phyloP scores from a whole-genome alignment of 2,113 vertebrate genomes.

The Hippocampus barbouri region DNA sequence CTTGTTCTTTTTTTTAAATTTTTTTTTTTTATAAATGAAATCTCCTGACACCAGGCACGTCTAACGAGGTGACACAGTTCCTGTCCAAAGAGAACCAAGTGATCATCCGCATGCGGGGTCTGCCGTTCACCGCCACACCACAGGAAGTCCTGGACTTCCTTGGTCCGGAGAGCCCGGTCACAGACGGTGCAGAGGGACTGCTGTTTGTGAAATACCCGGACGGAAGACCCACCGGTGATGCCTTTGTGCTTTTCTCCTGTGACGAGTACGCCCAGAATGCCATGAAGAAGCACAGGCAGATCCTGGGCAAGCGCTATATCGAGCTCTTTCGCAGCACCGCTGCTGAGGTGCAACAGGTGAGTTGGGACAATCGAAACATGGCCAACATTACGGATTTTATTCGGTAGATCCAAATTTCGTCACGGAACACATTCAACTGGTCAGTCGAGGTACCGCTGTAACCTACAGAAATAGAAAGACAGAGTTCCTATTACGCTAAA shows the following conservation, averaged over 20 bases:
- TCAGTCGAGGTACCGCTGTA: too few relatives aligned
- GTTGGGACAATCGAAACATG: neutral
- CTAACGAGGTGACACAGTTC: conserved; percentile 94
- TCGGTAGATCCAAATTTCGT: too few relatives aligned
- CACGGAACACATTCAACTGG: too few relatives aligned
- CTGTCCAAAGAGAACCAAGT: conserved; percentile 93
- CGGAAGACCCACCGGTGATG: conserved; percentile 91
- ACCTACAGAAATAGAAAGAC: neutral
- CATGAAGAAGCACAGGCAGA: conserved; percentile 93
- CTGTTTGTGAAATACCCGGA: conserved; percentile 96
- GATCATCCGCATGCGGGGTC: conserved; percentile 91
- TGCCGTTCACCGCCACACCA: conserved; percentile 87
- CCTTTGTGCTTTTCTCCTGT: conserved; percentile 94
- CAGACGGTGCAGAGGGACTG: conserved; percentile 84
- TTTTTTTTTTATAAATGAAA: too few relatives aligned
- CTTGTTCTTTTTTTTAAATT: too few relatives aligned
- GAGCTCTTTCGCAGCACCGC: conserved; percentile 96
- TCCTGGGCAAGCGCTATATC: conserved; percentile 93
- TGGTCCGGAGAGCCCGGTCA: conserved; percentile 85
- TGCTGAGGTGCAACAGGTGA: conserved; percentile 91
- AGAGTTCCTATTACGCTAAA: neutral
- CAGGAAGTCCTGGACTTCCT: conserved; percentile 89
- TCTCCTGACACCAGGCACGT: conserved; percentile 76
- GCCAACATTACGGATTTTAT: too few relatives aligned
- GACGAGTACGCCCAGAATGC: conserved; percentile 93